phyloP scores from a whole-genome alignment of 1,140 invertebrate genomes.

The Frieseomelitta varia region DNA sequence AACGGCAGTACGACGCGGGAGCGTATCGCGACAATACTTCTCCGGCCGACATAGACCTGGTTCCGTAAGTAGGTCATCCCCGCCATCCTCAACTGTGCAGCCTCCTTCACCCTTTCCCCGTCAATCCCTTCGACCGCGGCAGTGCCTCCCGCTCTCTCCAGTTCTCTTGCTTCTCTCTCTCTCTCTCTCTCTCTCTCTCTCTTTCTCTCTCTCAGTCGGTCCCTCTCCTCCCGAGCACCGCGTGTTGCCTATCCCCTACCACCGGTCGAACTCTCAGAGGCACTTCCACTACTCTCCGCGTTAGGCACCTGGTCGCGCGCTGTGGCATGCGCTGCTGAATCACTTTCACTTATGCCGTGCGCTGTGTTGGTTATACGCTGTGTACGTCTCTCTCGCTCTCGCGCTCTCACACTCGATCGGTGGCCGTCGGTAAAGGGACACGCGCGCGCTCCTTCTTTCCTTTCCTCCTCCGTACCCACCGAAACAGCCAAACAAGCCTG shows the following conservation, averaged over 20 bases:
- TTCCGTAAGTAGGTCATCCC: constrained; percentile 87
- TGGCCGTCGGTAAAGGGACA: constrained; percentile 68
- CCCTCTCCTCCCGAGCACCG: constrained; percentile 73
- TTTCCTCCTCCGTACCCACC: constrained; percentile 63
- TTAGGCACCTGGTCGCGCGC: constrained; percentile 82
- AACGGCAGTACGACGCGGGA: constrained; percentile 48
- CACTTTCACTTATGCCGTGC: constrained; percentile 81
- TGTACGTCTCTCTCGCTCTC: constrained; percentile 40
- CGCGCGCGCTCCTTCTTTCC: constrained; percentile 61
- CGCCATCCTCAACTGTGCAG: constrained; percentile 74
- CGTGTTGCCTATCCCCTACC: constrained; percentile 47
- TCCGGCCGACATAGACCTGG: constrained; percentile 82
- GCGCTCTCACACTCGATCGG: constrained; percentile 48
- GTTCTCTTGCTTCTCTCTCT: constrained; percentile 63
- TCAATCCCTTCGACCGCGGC: constrained; percentile 72
- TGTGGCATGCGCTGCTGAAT: constrained; percentile 79
- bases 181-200: constrained; percentile 68
- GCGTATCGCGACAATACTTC: constrained; percentile 78
- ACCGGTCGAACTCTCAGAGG: constrained; percentile 72
- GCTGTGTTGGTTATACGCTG: constrained; percentile 68
- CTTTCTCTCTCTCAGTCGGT: constrained; percentile 39
- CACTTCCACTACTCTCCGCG: constrained; percentile 69
- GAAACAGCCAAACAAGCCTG: constrained; percentile 62
- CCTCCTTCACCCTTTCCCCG: constrained; percentile 79
- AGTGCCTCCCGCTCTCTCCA: constrained; percentile 69